Evolutionary conservation across 2,113 vertebrate genomes (phyloP).

Genomic region (Tauraco erythrolophus): DNA sequence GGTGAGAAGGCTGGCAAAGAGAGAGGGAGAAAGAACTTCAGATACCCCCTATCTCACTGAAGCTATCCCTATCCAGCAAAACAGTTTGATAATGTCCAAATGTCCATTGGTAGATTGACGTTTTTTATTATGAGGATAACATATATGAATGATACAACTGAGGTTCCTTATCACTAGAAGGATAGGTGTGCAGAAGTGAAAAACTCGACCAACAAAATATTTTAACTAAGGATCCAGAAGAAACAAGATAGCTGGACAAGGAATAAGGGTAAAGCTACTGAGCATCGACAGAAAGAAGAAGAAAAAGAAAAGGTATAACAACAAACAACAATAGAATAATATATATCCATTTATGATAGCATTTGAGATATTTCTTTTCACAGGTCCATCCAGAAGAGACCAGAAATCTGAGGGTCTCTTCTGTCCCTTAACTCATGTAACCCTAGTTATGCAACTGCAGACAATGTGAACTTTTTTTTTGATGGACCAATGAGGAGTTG

Average conservation of each 20-base stretch:
- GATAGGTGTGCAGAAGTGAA: background rate
- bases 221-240: background rate
- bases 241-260: background rate
- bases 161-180: background rate
- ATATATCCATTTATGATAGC: background rate
- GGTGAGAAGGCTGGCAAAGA: background rate
- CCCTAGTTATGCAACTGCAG: background rate
- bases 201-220: background rate
- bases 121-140: background rate
- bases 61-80: background rate
- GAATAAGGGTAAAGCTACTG: background rate
- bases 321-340: background rate
- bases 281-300: background rate
- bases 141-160: background rate
- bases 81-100: background rate
- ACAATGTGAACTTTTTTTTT: background rate
- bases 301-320: background rate
- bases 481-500: background rate
- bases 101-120: background rate
- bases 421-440: background rate
- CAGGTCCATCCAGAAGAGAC: rapidly evolving
- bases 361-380: background rate
- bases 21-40: background rate
- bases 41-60: background rate
- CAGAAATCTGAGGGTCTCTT: background rate